Conservation (phyloP, 2,113 vertebrate genomes). For the Haplochromis burtoni region DNA sequence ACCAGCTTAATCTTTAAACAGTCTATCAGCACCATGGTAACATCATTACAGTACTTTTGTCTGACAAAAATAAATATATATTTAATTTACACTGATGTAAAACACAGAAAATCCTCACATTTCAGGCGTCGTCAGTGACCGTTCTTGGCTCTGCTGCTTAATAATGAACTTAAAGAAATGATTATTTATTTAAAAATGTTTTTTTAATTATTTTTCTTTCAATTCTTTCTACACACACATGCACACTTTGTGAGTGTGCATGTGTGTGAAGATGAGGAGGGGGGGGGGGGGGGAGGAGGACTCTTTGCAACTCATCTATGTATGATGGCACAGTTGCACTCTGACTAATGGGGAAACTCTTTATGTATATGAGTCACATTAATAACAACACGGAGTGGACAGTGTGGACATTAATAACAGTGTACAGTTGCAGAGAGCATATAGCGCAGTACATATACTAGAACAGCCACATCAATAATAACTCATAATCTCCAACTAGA, state of each 20-base stretch:
- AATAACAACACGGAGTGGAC: slow-evolving; percentile 64
- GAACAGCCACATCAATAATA: slow-evolving; percentile 51
- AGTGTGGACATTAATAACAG: slow-evolving; percentile 58
- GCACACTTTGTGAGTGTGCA: not conserved
- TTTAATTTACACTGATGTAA: not conserved
- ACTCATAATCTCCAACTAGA: slow-evolving; percentile 35
- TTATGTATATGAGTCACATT: slow-evolving; percentile 70
- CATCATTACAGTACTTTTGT: not conserved
- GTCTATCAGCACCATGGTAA: not conserved
- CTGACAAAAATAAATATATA: not conserved
- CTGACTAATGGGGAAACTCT: slow-evolving; percentile 70
- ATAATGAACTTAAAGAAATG: not conserved
- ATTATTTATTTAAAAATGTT: not conserved
- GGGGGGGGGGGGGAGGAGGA: not conserved
- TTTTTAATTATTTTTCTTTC: not conserved
- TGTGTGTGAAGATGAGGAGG: not conserved
- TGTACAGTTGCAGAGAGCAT: slow-evolving; percentile 21
- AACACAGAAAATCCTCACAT: not conserved
- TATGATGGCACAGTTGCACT: slow-evolving; percentile 25
- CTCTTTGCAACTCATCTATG: not conserved
- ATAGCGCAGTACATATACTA: slow-evolving; percentile 3
- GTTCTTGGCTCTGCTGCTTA: not conserved
- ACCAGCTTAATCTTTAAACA: not conserved
- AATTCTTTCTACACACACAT: not conserved
- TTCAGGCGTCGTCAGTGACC: not conserved